Evolutionary conservation across 2,888 invertebrate species (phyloP).

Genomic region (Leptopilina drosophilae): DNA sequence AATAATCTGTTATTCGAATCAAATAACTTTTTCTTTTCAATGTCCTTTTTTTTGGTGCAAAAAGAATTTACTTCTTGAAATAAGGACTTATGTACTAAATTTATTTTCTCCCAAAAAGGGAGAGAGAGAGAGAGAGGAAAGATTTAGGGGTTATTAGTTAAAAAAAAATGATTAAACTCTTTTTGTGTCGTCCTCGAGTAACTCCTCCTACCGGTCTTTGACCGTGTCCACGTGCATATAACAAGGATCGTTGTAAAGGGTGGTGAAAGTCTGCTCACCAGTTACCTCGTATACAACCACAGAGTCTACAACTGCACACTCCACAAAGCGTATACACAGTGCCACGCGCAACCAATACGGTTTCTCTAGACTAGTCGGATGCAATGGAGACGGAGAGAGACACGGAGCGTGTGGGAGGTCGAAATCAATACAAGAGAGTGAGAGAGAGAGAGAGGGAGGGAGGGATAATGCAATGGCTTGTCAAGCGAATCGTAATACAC

Average conservation of each 20-base stretch:
- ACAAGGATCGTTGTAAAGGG: conserved; percentile 27
- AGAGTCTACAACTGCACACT: conserved; percentile 5
- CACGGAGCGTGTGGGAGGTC: conserved; percentile 1
- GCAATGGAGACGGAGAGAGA: no score
- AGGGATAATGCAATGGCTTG: conserved; percentile 47
- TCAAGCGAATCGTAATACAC: conserved; percentile 32
- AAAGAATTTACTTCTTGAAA: no score
- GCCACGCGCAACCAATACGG: conserved; percentile 40
- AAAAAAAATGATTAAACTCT: no score
- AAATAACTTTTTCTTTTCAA: no score
- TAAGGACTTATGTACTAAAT: no score
- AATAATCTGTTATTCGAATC: no score
- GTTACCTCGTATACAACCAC: conserved; percentile 29
- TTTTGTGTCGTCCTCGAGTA: neutral
- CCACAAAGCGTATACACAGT: conserved; percentile 34
- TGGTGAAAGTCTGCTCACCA: conserved; percentile 32
- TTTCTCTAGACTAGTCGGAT: conserved; percentile 13
- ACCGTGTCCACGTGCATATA: conserved; percentile 33
- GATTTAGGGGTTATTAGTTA: no score
- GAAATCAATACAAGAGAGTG: conserved; percentile 52
- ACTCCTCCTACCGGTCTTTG: conserved; percentile 16
- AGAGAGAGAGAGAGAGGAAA: no score
- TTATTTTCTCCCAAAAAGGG: no score
- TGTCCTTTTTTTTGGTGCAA: no score
- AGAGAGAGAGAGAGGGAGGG: conserved; percentile 50